Conservation (phyloP, 2,888 invertebrate species). For the Clitarchus hookeri region DNA sequence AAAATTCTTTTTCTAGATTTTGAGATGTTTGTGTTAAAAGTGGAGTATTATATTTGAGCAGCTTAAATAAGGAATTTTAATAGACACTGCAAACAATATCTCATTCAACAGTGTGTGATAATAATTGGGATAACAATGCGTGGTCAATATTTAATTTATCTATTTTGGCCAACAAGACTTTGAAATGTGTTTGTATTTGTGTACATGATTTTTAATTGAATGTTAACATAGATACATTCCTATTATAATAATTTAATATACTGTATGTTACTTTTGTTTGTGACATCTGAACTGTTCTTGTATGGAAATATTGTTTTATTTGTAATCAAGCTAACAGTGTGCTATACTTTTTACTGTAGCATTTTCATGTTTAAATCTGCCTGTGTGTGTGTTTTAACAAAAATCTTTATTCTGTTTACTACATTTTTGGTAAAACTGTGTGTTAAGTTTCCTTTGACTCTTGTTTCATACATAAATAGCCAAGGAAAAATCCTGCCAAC, state of each 20-base stretch:
- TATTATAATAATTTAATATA: not conserved
- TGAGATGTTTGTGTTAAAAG: conserved; percentile 21
- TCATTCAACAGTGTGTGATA: conserved; percentile 14
- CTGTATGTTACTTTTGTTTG: not conserved
- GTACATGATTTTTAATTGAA: not conserved
- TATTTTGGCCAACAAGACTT: not conserved
- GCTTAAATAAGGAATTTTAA: conserved; percentile 8
- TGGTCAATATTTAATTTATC: not conserved
- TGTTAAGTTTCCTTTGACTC: not conserved
- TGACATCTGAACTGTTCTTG: not conserved
- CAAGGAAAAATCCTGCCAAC: not conserved
- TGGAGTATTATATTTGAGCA: conserved; percentile 14
- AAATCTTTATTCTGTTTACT: not conserved
- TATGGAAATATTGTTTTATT: not conserved
- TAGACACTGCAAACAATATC: not conserved
- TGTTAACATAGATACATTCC: not conserved
- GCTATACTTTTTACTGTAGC: not conserved
- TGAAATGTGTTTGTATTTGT: not conserved
- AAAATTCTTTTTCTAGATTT: conserved; percentile 24
- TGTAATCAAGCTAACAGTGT: not conserved
- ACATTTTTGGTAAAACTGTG: not conserved
- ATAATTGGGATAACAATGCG: conserved; percentile 1
- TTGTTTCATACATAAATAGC: not conserved
- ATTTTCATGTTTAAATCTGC: not conserved
- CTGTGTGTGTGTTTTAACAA: not conserved